Evolutionary conservation across 1,140 invertebrate genomes (phyloP), one percentile per base, ranked within the genome.

Genomic region (Telenomus remus): DNA sequence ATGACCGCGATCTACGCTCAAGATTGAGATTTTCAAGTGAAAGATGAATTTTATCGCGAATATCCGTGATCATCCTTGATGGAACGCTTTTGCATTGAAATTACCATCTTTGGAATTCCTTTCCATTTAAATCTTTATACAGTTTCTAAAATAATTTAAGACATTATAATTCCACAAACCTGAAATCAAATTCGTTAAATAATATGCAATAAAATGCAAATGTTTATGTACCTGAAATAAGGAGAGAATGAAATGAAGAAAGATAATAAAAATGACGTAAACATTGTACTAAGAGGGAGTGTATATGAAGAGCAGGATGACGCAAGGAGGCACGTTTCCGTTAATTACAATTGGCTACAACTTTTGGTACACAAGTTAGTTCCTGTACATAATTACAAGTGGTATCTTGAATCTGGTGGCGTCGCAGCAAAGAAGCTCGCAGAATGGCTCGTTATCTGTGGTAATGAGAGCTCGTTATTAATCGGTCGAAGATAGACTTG

Each of bases 401-500:
- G 35, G 55, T 73, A 73, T 73, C 70, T 73, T 46, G 49, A 56
- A 66, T 73, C 70, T 61, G 19, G 55, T 55, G 35, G 55, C 54
- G 55, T 47, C 56, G 37, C 70, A 50, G 65, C 51, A 65, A 74
- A 78, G 71, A 80, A 78, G 65, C 57, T 54, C 59, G 49, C 54
- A 80, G 76, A 78, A 76, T 77, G 77, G 73, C 78, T 80, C 73
- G 80, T 83, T 84, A 82, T 84, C 82, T 84, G 57, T 46, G 63
- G 78, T 84, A 85, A 84, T 82, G 83, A 84, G 82, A 80, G 79
- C 80, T 83, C 80, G 81, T 85, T 85, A 85, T 84, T 85, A 85
- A 85, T 84, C 81, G 82, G 76, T 69, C 78, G 50, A 60, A 66
- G 66, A 76, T 71, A 76, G 66, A 63, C 59, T 56, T 56, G 65